Evolutionary conservation across 1,140 invertebrate genomes (phyloP).

Genomic region (Drosophila quadrilineata): DNA sequence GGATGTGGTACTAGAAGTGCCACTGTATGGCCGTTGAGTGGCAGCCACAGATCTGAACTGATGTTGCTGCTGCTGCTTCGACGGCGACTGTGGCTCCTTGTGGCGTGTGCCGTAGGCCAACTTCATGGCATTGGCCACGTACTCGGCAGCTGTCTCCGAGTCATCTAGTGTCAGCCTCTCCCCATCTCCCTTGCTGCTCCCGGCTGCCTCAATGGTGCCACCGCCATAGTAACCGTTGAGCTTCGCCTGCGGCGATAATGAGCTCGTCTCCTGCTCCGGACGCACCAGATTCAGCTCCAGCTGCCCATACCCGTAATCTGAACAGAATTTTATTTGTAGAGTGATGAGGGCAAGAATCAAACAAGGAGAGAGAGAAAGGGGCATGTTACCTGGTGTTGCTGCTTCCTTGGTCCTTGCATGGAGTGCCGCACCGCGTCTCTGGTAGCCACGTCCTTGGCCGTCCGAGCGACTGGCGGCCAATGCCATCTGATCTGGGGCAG

Average conservation of each 20-base stretch:
- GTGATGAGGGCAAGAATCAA: neutral
- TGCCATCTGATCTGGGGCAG: slow-evolving; percentile 59
- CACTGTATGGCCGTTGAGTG: slow-evolving; percentile 1
- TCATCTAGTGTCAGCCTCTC: slow-evolving; percentile 52
- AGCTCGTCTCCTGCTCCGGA: slow-evolving; percentile 54
- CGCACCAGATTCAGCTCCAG: slow-evolving; percentile 68
- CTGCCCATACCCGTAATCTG: slow-evolving; percentile 64
- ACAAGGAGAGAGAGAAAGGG: neutral
- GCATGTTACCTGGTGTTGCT: neutral
- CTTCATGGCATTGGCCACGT: slow-evolving; percentile 75
- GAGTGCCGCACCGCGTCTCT: slow-evolving; percentile 33
- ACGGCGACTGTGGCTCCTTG: no score
- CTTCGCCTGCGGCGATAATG: slow-evolving; percentile 33
- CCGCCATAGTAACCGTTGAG: slow-evolving; percentile 35
- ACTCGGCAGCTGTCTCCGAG: slow-evolving; percentile 71
- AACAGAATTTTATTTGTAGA: no score
- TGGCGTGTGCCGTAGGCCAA: slow-evolving; percentile 58
- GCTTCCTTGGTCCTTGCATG: slow-evolving; percentile 38
- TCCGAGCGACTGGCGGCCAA: slow-evolving; percentile 52
- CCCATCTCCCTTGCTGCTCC: neutral
- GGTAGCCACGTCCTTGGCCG: slow-evolving; percentile 41
- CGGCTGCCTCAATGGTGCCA: slow-evolving; percentile 5
- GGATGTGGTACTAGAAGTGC: neutral
- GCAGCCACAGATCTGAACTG: neutral
- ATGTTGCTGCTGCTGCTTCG: slow-evolving; percentile 35